Base-by-base conservation (phyloP, 2,113 vertebrate species). In the Oreochromis aureus region DNA sequence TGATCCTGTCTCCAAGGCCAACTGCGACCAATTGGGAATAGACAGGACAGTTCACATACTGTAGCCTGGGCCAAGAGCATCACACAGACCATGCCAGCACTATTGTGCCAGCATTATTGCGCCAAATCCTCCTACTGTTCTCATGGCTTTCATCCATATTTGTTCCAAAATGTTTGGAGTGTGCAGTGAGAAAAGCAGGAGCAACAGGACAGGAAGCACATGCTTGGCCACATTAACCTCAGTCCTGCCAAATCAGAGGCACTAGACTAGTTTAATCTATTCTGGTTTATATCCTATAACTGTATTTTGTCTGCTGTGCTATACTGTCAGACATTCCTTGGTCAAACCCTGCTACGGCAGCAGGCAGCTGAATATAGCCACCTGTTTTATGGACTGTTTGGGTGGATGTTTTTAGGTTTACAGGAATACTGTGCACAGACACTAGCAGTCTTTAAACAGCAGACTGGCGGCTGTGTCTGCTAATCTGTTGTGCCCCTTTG, bases 321-420 rank as follows among this genome's bases (percentile, higher is more conserved):
- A 44, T 32, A 56, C 69, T 78, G 89, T 89, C 91, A 89, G 92
- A 90, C 92, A 93, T 92, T 93, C 91, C 83, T 90, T 51, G 92
- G 92, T 89, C 86, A 89, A 91, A 91, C 41, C 76, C 79, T 48
- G 59, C 56, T 41, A 51, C 39, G 39, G 58, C 59, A 83, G 81
- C 83, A 82, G 69, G 66, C 81, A 27, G 78, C 86, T 89, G 82
- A 82, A 92, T 92, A 93, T 94, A 92, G 91, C 92, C 93, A 94
- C 91, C 93, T 94, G 92, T 93, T 95, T 95, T 92, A 94, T 92
- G 76, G 82, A 87, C 90, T 84, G 92, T 91, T 93, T 86, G 89
- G 93, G 88, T 89, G 89, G 90, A 94, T 89, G 90, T 84, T 94
- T 93, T 90, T 84, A 86, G 76, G 84, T 94, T 94, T 90, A 91